Evolutionary conservation across 2,888 invertebrate genomes (phyloP).

Genomic region (Graphium colonna): DNA sequence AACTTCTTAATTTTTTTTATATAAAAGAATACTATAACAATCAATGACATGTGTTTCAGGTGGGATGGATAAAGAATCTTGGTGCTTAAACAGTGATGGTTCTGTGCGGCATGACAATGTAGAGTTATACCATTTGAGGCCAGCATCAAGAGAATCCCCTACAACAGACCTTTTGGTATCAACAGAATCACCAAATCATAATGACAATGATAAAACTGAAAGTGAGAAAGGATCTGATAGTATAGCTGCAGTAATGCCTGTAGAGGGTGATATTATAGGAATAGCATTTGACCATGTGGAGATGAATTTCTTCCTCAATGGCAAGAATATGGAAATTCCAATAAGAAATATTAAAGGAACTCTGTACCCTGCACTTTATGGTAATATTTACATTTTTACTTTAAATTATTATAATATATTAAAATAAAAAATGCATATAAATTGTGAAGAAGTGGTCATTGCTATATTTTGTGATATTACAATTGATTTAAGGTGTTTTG

Average conservation of each 20-base stretch:
- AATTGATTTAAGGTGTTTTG: background rate
- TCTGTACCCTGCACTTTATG: conserved; percentile 95
- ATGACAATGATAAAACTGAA: conserved; percentile 54
- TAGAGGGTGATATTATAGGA: conserved; percentile 97
- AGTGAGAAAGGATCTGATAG: conserved; percentile 42
- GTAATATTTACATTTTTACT: conserved; percentile 67
- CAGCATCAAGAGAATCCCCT: conserved; percentile 64
- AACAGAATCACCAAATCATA: conserved; percentile 54
- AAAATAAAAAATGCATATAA: no score
- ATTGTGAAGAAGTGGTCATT: no score
- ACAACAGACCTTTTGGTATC: conserved; percentile 65
- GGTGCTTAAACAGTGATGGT: conserved; percentile 96
- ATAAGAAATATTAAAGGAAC: conserved; percentile 94
- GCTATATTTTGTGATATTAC: background rate
- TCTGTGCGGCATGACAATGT: conserved; percentile 91
- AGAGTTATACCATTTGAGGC: conserved; percentile 84
- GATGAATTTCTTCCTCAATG: conserved; percentile 96
- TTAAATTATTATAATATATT: no score
- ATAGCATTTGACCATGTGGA: conserved; percentile 98
- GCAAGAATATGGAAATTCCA: conserved; percentile 90
- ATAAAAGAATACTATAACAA: background rate
- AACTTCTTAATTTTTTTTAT: no score
- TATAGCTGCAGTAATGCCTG: conserved; percentile 77
- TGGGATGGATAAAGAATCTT: conserved; percentile 93
- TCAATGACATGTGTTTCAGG: conserved; percentile 66